A percentile compares a stretch with the other conserved stretches of the same genome.
These are phyloP conservation scores for Microcebus murinus DNA, from an alignment of 2,113 vertebrate genomes.

Conservation along the genomic window DNA sequence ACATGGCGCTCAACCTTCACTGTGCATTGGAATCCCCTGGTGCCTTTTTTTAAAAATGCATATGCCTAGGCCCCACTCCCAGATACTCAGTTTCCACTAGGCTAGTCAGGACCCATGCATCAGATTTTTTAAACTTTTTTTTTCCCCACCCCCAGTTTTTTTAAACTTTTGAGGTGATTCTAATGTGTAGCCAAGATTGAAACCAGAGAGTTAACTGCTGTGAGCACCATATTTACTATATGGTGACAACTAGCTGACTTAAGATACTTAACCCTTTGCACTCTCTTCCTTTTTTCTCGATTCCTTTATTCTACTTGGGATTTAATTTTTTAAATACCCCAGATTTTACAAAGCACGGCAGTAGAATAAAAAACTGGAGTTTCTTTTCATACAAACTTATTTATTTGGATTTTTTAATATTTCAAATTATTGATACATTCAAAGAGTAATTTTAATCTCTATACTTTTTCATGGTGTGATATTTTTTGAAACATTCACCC, in stretches of 20 bases:
- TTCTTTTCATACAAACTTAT: too few relatives aligned
- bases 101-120: background rate
- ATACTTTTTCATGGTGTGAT: too few relatives aligned
- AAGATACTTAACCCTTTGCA: background rate
- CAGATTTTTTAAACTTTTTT: background rate
- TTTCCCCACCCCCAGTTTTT: background rate
- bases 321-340: too few relatives aligned
- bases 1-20: background rate
- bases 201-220: background rate
- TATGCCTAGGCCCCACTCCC: background rate
- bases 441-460: too few relatives aligned
- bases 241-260: background rate
- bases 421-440: too few relatives aligned
- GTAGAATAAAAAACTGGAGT: too few relatives aligned
- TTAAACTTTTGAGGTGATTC: background rate
- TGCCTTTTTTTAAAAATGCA: background rate
- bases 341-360: too few relatives aligned
- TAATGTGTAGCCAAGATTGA: background rate
- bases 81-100: background rate
- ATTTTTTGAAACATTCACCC: too few relatives aligned
- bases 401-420: too few relatives aligned
- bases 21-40: background rate
- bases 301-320: too few relatives aligned
- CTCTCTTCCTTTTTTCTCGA: too few relatives aligned
- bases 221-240: background rate